Evolutionary conservation across 2,888 invertebrate genomes (phyloP).

Genomic region (Hyposoter dolosus): DNA sequence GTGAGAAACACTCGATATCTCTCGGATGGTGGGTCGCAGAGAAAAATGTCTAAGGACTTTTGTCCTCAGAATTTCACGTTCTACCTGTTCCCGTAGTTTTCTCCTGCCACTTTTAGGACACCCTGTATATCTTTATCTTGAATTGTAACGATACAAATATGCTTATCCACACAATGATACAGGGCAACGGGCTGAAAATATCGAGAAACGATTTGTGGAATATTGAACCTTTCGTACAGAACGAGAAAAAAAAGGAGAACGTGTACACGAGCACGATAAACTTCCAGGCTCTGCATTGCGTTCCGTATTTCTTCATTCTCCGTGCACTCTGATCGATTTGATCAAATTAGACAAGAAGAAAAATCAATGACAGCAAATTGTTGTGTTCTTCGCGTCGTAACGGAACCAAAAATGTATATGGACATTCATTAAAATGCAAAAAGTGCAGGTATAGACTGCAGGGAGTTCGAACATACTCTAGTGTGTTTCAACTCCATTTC

Average conservation of each 20-base stretch:
- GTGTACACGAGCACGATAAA: neutral
- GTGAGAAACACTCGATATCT: neutral
- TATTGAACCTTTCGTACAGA: constrained; percentile 4
- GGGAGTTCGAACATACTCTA: no score
- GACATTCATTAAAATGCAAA: neutral
- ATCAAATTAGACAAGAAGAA: neutral
- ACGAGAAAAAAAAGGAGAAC: neutral
- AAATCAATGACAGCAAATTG: no score
- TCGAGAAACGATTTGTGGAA: constrained; percentile 28
- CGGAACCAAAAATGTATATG: neutral
- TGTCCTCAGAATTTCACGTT: neutral
- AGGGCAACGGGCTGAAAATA: constrained; percentile 16
- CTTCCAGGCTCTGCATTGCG: neutral
- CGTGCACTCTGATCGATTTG: neutral
- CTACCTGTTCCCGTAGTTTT: neutral
- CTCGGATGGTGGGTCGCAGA: neutral
- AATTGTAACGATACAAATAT: neutral
- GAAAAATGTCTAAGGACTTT: neutral
- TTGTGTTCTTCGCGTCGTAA: no score
- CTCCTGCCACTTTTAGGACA: neutral
- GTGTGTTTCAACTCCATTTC: constrained; percentile 11
- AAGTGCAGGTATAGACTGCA: neutral
- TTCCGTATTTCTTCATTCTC: constrained; percentile 6
- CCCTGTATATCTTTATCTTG: neutral
- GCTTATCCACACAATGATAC: neutral